Percentiles rank a stretch among this genome's conserved stretches.
These are phyloP conservation scores for Ditylenchus dipsaci DNA, from an alignment of 1,140 invertebrate species.

Conservation along the genomic window DNA sequence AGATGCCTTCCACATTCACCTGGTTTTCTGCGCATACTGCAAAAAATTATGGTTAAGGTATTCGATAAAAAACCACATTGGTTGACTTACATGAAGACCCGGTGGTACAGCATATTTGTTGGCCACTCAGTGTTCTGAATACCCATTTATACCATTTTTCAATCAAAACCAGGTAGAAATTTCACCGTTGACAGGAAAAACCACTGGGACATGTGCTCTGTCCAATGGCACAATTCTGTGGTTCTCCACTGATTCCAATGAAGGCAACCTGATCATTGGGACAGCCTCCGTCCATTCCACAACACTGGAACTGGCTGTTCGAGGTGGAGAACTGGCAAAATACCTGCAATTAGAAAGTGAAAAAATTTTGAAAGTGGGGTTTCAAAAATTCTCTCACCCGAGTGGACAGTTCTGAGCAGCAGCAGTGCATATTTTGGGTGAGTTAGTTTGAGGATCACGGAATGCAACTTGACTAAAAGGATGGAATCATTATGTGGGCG, in stretches of 20 bases:
- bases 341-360: slow-evolving; percentile 41
- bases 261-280: slow-evolving; percentile 57
- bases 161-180: slow-evolving; percentile 3
- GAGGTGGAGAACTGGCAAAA: slow-evolving; percentile 54
- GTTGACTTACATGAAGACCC: slow-evolving; percentile 35
- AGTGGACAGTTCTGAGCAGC: slow-evolving; percentile 57
- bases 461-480: slow-evolving; percentile 54
- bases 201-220: slow-evolving; percentile 55
- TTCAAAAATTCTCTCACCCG: slow-evolving; percentile 24
- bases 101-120: slow-evolving; percentile 56
- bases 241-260: slow-evolving; percentile 56
- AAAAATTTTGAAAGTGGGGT: not conserved
- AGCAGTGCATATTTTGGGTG: slow-evolving; percentile 55
- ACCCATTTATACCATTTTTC: too few relatives aligned
- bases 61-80: too few relatives aligned
- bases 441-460: slow-evolving; percentile 46
- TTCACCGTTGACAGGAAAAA: slow-evolving; percentile 53
- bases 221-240: slow-evolving; percentile 54
- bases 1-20: slow-evolving; percentile 53
- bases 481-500: too few relatives aligned
- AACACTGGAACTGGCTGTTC: slow-evolving; percentile 57
- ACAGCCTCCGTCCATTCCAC: slow-evolving; percentile 56
- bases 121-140: slow-evolving; percentile 38
- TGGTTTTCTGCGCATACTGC: slow-evolving; percentile 52
- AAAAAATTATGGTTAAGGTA: too few relatives aligned